Base-by-base conservation (phyloP, 2,888 invertebrate genomes). In the Leptopterna dolabrata region DNA sequence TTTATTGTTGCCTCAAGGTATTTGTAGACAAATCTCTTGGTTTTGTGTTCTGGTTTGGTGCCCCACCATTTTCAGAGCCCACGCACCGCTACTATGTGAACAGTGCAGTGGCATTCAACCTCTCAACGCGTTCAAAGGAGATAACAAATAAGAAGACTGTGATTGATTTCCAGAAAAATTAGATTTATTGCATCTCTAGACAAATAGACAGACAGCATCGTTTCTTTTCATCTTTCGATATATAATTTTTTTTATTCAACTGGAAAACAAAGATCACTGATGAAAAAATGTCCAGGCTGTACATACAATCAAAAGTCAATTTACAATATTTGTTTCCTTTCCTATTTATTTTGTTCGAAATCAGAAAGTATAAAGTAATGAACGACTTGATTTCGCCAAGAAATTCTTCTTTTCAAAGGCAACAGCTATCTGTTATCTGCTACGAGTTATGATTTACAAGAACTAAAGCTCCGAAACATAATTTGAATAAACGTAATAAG, bases 141-240 rank as follows among this genome's bases (percentile, higher is more conserved):
- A n/a, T n/a, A n/a, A n/a, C n/a, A n/a, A n/a, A n/a, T n/a, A n/a
- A n/a, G n/a, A n/a, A 81, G 51, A 55, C 81, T 6, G 55, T 29
- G 9, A 81, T 7, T 81, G 83, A 83, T 83, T 30, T 83, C 83
- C 83, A 86, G 76, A 86, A 87, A 88, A 88, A 84, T 89, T 87
- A 89, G 87, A 88, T 89, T 89, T 89, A 89, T 89, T 89, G 89
- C 88, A 89, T 88, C 89, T 89, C 88, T 89, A 89, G 88, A 89
- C 88, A 89, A 88, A 73, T 41, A 73, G 73, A 87, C 80, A 88
- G 87, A 88, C 88, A 89, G 88, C 87, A 84, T 83, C 55, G n/a
- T 82, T 82, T 82, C 29, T 70, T 70, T 36, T 27, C 6, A n/a
- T n/a, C n/a, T n/a, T n/a, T n/a, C n/a, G n/a, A n/a, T n/a, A n/a